These are phyloP conservation scores for Acleris emargana DNA, from an alignment of 2,888 invertebrate species.

Conservation along the genomic window DNA sequence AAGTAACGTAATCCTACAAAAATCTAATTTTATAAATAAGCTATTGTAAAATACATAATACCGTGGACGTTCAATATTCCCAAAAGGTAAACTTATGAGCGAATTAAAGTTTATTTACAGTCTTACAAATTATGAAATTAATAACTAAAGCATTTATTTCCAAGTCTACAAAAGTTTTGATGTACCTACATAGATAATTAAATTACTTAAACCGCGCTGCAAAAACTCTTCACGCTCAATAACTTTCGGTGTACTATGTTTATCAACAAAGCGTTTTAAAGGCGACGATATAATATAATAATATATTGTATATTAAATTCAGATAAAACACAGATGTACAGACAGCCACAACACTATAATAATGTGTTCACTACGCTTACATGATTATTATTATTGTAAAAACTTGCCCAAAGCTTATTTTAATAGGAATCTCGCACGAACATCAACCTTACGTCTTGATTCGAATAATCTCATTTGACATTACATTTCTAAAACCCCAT, in stretches of 20 bases:
- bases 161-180: neutral
- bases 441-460: conserved; percentile 48
- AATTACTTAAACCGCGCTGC: neutral
- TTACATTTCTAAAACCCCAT: conserved; percentile 22
- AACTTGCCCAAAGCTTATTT: conserved; percentile 46
- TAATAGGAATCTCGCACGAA: conserved; percentile 63
- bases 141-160: neutral
- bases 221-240: neutral
- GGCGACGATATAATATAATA: neutral
- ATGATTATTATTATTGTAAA: conserved; percentile 10
- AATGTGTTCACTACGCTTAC: conserved; percentile 24
- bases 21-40: conserved; percentile 3
- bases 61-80: conserved; percentile 9
- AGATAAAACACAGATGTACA: conserved; percentile 25
- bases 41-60: conserved; percentile 12
- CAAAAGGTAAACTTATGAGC: conserved; percentile 4
- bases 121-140: conserved; percentile 8
- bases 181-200: no score
- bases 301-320: neutral
- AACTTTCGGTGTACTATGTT: neutral
- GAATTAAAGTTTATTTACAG: conserved; percentile 26
- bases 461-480: conserved; percentile 47
- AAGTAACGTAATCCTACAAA: neutral
- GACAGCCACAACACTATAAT: conserved; percentile 21
- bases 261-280: conserved; percentile 2